Evolutionary conservation across 2,888 invertebrate species (phyloP), one percentile per base, ranked within the genome.

Genomic region (Blastobasis lacticolella): DNA sequence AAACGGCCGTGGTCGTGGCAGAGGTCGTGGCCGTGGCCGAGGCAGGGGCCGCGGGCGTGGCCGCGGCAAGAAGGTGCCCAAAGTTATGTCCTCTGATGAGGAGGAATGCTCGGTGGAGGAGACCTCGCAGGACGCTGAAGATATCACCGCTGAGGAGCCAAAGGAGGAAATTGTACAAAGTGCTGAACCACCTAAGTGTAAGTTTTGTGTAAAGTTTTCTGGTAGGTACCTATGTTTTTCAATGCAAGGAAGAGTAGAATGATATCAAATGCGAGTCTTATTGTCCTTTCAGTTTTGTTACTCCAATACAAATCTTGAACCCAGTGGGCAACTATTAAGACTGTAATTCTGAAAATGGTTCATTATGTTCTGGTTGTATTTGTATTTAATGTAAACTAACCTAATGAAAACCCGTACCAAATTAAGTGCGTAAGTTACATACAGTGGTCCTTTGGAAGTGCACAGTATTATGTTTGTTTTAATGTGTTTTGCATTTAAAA

Each of bases 11-110:
- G 94, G 94, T 23, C 87, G 95, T 64, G 93, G 94, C 48, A 90
- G 94, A 40, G 94, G 95, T n/a, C 89, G 94, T 41, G 94, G 94
- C 37, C 91, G 95, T 40, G 94, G 94, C 50, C 89, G 95, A 56
- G 93, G 94, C 42, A 83, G 93, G 48, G 93, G 93, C n/a, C 75
- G 92, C 53, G 91, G 92, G 8, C 89, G 93, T 53, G 93, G 93
- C 40, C 85, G 94, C 57, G 92, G 93, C 6, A 94, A 93, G 74
- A 95, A 94, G 75, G 92, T 93, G 49, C 90, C 91, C 0, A 94
- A 94, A 83, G 92, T 93, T 37, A 88, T 90, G 86, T 92, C 86
- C 61, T 92, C 90, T 74, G 92, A 89, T 58, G 90, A 88, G 60
- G 88, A 90, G 52, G 90, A 90, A 65, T 83, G 84, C 53, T 86